Evolutionary conservation across 2,797 vertebrate genomes (phyloP).

Genomic region (Delichon dasypus): DNA sequence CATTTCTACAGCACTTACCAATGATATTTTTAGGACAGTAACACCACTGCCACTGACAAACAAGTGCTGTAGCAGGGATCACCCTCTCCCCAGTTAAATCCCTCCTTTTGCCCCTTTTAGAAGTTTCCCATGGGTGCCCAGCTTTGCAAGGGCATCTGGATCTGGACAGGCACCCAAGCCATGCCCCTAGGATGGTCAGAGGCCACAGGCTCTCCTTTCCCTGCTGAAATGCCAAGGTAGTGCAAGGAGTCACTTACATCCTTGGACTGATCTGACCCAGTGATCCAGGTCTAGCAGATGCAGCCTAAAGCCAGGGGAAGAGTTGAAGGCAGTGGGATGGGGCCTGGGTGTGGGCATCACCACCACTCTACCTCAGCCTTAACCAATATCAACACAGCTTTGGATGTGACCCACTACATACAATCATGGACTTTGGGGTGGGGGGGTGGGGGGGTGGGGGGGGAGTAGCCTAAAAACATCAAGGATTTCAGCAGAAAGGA

Average conservation of each 20-base stretch:
- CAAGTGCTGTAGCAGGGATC: not conserved
- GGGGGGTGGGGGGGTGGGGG: too few relatives aligned
- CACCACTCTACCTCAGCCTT: not conserved
- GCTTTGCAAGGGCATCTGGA: not conserved
- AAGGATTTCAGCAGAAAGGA: not conserved
- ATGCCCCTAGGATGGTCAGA: accelerated
- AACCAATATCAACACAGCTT: not conserved
- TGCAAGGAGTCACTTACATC: not conserved
- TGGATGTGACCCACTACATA: not conserved
- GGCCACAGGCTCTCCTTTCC: not conserved
- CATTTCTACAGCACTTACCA: not conserved
- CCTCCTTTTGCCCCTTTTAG: not conserved
- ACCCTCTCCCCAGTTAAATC: not conserved
- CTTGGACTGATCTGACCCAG: accelerated
- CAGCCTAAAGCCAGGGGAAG: not conserved
- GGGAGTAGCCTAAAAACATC: not conserved
- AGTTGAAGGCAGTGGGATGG: not conserved
- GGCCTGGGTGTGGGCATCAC: not conserved
- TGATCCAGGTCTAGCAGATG: not conserved
- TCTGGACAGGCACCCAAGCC: not conserved
- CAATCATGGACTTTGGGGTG: not conserved
- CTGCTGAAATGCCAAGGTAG: not conserved
- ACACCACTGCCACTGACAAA: not conserved
- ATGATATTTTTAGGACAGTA: not conserved
- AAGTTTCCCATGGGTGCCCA: not conserved